These are phyloP conservation scores for Steinernema hermaphroditum DNA, from an alignment of 2,888 invertebrate species.

Conservation along the genomic window DNA sequence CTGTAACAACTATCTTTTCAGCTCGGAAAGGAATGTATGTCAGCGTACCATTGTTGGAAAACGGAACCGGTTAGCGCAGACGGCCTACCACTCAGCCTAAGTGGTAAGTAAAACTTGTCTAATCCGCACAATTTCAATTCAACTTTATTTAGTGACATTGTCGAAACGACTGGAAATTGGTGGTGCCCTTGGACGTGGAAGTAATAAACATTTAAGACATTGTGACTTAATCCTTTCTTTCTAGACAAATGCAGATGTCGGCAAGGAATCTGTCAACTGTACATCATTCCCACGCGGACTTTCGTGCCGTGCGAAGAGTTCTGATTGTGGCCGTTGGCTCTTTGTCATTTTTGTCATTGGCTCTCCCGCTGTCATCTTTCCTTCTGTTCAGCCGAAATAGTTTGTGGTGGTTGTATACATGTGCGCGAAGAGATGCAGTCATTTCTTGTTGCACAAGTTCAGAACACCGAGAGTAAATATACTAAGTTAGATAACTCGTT, in stretches of 20 bases:
- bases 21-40: conserved; percentile 8
- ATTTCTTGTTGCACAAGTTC: too few relatives aligned
- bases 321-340: too few relatives aligned
- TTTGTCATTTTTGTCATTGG: too few relatives aligned
- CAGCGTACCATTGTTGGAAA: conserved; percentile 35
- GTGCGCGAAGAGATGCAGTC: too few relatives aligned
- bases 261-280: conserved; percentile 6
- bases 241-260: conserved; percentile 25
- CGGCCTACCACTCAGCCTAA: conserved; percentile 28
- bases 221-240: background rate
- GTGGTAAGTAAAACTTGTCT: background rate
- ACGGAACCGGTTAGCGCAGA: conserved; percentile 32
- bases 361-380: too few relatives aligned
- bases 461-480: too few relatives aligned
- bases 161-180: conserved; percentile 1
- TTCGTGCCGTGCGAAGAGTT: conserved; percentile 10
- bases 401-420: too few relatives aligned
- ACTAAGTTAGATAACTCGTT: too few relatives aligned
- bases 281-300: background rate
- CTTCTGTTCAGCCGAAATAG: too few relatives aligned
- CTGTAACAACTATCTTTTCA: background rate
- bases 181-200: background rate
- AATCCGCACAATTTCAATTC: background rate
- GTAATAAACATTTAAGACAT: background rate
- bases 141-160: background rate